Conservation (phyloP, 1,140 invertebrate species). For the Drosophila pandora region DNA sequence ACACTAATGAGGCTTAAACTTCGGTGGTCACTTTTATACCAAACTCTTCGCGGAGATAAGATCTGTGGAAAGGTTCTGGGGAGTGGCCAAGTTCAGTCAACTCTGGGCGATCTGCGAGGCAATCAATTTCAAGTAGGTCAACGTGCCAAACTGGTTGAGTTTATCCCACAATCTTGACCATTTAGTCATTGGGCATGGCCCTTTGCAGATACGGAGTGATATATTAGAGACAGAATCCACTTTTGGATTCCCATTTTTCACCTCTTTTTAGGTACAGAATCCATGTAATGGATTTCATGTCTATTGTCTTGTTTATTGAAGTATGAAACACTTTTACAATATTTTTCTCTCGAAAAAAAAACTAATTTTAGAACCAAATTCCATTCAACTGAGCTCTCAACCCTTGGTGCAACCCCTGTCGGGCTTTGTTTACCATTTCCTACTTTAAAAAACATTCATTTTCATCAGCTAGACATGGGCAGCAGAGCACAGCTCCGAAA, state of each 20-base stretch:
- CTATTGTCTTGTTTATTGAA: not conserved
- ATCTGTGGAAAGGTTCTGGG: constrained; percentile 48
- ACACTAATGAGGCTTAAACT: constrained; percentile 29
- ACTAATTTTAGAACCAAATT: constrained; percentile 25
- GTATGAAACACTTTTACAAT: not conserved
- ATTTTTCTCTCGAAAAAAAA: not conserved
- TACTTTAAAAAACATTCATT: constrained; percentile 83
- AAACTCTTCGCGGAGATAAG: constrained; percentile 17
- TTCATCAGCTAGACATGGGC: constrained; percentile 70
- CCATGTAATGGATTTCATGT: not conserved
- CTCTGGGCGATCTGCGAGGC: constrained; percentile 19
- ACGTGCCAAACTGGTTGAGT: constrained; percentile 36
- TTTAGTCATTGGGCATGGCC: constrained; percentile 9
- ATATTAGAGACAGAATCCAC: not conserved
- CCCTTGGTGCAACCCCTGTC: constrained; percentile 32
- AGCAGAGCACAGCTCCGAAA: constrained; percentile 27
- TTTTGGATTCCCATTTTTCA: too few species aligned
- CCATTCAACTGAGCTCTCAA: constrained; percentile 8
- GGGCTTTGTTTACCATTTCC: constrained; percentile 69
- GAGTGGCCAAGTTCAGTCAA: constrained; percentile 48
- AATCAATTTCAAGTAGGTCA: constrained; percentile 65
- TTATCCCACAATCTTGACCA: constrained; percentile 30
- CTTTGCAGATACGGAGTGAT: constrained; percentile 8
- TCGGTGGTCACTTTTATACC: constrained; percentile 50
- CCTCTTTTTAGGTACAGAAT: too few species aligned